phyloP scores from a whole-genome alignment of 2,888 invertebrate genomes.

The Orthonevra nobilis region DNA sequence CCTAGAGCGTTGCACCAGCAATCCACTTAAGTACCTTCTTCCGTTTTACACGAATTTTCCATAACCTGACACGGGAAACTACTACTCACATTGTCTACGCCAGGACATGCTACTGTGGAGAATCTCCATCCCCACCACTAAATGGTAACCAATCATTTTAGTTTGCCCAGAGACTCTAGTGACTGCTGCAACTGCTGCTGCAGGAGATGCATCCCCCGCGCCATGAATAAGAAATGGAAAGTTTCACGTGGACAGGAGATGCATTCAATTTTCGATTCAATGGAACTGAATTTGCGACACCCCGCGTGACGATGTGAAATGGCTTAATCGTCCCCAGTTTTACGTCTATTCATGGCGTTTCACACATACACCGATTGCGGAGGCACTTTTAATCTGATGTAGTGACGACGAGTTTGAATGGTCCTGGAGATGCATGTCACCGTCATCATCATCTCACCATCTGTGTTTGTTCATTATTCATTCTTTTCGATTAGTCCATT shows the following conservation, averaged over 20 bases:
- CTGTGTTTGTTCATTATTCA: slow-evolving; percentile 70
- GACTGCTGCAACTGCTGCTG: slow-evolving; percentile 10
- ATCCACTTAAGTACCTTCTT: slow-evolving; percentile 67
- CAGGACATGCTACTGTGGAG: slow-evolving; percentile 7
- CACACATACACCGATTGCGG: neutral
- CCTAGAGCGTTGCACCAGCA: slow-evolving; percentile 45
- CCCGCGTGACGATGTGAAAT: slow-evolving; percentile 48
- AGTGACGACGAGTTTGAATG: slow-evolving; percentile 54
- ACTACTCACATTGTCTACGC: slow-evolving; percentile 1
- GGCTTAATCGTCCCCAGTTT: slow-evolving; percentile 16
- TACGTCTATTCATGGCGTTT: slow-evolving; percentile 29
- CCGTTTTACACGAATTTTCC: slow-evolving; percentile 69
- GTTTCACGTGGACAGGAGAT: slow-evolving; percentile 54
- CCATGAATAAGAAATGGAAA: slow-evolving; percentile 58
- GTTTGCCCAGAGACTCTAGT: slow-evolving; percentile 37
- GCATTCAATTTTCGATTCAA: slow-evolving; percentile 67
- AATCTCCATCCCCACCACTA: slow-evolving; percentile 1
- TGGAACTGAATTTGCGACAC: slow-evolving; percentile 66
- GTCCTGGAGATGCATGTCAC: slow-evolving; percentile 38
- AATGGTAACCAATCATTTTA: slow-evolving; percentile 60
- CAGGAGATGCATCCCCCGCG: slow-evolving; percentile 18
- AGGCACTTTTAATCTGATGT: slow-evolving; percentile 64
- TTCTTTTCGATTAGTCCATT: slow-evolving; percentile 69
- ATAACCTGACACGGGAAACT: slow-evolving; percentile 46
- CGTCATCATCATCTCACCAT: slow-evolving; percentile 50